Evolutionary conservation across 2,113 vertebrate species (phyloP).

Genomic region (Furnarius figulus): DNA sequence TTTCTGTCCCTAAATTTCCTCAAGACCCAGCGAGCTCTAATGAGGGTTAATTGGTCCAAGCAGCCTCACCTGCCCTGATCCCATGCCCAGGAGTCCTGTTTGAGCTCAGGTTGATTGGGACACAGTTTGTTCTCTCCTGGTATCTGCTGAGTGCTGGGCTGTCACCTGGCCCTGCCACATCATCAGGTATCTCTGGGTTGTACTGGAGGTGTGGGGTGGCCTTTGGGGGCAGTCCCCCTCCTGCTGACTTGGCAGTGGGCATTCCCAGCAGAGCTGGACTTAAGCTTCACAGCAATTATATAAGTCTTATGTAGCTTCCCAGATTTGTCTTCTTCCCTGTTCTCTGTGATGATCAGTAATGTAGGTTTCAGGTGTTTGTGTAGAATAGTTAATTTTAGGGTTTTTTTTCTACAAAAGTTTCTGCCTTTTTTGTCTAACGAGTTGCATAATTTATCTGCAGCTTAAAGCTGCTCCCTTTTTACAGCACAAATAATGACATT

Average conservation of each 20-base stretch:
- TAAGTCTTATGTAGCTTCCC: neutral
- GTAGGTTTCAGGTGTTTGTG: neutral
- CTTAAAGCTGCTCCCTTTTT: neutral
- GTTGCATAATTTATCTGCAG: neutral
- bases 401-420: neutral
- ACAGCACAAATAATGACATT: neutral
- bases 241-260: neutral
- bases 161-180: rapidly evolving
- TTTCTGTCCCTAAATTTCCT: neutral
- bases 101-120: neutral
- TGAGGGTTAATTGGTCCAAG: neutral
- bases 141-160: neutral
- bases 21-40: neutral
- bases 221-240: neutral
- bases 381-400: neutral
- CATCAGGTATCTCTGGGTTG: rapidly evolving
- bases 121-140: neutral
- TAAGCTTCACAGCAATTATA: neutral
- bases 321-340: neutral
- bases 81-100: neutral
- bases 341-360: neutral
- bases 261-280: neutral
- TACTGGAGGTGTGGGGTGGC: rapidly evolving
- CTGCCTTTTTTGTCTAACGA: neutral
- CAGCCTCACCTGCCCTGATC: neutral